Evolutionary conservation across 37 sponge, comb jelly and placozoan genomes (phyloP).

Genomic region (Cladorhizidae sp.): DNA sequence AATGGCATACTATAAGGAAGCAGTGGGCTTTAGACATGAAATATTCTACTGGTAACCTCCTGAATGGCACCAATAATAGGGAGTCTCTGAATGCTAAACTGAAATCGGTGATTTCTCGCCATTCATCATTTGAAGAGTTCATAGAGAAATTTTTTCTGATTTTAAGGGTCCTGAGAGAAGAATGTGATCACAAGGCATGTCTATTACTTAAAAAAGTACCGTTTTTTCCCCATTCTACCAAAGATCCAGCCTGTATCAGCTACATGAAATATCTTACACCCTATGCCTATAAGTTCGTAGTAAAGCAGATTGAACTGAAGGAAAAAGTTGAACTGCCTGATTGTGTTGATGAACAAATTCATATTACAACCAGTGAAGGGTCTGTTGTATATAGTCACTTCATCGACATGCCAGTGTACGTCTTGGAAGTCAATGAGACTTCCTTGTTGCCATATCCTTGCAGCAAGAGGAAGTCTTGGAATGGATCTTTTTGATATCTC

Average conservation of each 20-base stretch:
- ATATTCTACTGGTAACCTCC: constrained; percentile 24
- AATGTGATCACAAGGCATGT: constrained; percentile 49
- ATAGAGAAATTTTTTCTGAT: constrained; percentile 44
- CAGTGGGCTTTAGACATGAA: constrained; percentile 60
- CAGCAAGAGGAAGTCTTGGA: constrained; percentile 11
- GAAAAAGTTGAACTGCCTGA: constrained; percentile 16
- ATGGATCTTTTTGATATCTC: constrained; percentile 26
- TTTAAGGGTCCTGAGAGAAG: constrained; percentile 23
- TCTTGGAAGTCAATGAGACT: constrained; percentile 38
- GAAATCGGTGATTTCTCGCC: constrained; percentile 32
- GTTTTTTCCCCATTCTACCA: not conserved
- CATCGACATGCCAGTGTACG: constrained; percentile 8
- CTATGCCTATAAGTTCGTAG: constrained; percentile 40
- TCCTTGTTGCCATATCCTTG: constrained; percentile 50
- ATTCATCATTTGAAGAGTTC: constrained; percentile 43
- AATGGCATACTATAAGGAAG: constrained; percentile 67
- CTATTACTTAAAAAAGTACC: constrained; percentile 30
- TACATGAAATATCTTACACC: constrained; percentile 36
- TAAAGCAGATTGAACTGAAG: constrained; percentile 22
- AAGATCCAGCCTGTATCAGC: not conserved
- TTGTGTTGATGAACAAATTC: not conserved
- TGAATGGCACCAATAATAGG: constrained; percentile 61
- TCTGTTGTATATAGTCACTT: not conserved
- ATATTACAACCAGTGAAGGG: constrained; percentile 14
- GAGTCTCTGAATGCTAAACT: constrained; percentile 55